phyloP scores from a whole-genome alignment of 2,113 vertebrate species.

The Engystomops pustulosus region DNA sequence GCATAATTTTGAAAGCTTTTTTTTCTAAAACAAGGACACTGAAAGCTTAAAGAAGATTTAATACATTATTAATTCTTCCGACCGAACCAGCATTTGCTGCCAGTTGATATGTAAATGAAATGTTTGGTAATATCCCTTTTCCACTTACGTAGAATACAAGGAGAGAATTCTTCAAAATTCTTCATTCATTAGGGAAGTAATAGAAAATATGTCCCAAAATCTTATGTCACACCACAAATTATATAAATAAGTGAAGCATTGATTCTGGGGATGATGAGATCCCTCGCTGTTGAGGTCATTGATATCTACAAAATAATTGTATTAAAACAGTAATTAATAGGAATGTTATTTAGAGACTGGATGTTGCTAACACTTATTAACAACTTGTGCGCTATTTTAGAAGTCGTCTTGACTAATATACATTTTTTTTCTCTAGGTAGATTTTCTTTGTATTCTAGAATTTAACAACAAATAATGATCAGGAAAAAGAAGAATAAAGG shows the following conservation, averaged over 20 bases:
- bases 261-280: background rate
- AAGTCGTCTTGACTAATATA: background rate
- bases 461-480: background rate
- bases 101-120: conserved; percentile 30
- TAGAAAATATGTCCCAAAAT: conserved; percentile 16
- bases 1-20: too few species aligned
- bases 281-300: background rate
- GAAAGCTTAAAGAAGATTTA: too few species aligned
- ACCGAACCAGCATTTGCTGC: background rate
- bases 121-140: conserved; percentile 17
- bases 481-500: too few species aligned
- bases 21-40: too few species aligned
- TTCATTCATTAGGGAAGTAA: conserved; percentile 45
- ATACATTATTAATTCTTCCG: background rate
- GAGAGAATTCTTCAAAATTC: conserved; percentile 24
- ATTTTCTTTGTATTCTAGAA: background rate
- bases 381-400: background rate
- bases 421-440: too few species aligned
- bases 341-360: background rate
- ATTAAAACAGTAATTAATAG: conserved; percentile 12
- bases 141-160: conserved; percentile 18
- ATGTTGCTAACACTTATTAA: background rate
- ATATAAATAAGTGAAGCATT: conserved; percentile 4
- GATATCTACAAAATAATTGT: background rate
- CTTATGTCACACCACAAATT: conserved; percentile 16